phyloP scores from a whole-genome alignment of 2,113 vertebrate genomes.

The Lipotes vexillifer region DNA sequence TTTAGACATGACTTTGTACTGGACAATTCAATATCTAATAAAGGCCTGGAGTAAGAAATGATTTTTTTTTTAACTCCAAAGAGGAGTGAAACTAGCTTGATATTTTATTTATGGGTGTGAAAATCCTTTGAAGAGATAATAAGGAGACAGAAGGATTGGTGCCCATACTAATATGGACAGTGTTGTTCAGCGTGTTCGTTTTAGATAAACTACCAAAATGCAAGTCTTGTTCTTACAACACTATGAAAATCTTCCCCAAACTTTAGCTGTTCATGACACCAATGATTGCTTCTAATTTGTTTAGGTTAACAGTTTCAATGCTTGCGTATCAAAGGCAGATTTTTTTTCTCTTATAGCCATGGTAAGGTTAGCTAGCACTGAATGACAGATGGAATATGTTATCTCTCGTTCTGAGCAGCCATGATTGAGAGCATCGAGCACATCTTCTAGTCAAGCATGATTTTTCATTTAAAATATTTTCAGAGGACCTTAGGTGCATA shows the following conservation, averaged over 20 bases:
- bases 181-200: neutral
- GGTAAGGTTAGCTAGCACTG: neutral
- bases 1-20: neutral
- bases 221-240: neutral
- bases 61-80: neutral
- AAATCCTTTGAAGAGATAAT: neutral
- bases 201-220: neutral
- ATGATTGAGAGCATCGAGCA: neutral
- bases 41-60: neutral
- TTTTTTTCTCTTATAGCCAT: neutral
- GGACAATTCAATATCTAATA: neutral
- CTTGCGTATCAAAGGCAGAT: neutral
- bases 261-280: neutral
- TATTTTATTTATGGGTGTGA: neutral
- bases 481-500: neutral
- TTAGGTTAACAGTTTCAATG: neutral
- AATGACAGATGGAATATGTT: neutral
- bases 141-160: neutral
- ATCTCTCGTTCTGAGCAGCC: neutral
- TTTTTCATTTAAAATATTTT: slow-evolving; percentile 17
- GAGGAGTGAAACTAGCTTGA: neutral
- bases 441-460: neutral
- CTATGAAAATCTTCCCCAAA: neutral
- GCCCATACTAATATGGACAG: neutral
- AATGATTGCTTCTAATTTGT: neutral